phyloP scores from a whole-genome alignment of 2,888 invertebrate species.

The Pharmacophagus antenor region DNA sequence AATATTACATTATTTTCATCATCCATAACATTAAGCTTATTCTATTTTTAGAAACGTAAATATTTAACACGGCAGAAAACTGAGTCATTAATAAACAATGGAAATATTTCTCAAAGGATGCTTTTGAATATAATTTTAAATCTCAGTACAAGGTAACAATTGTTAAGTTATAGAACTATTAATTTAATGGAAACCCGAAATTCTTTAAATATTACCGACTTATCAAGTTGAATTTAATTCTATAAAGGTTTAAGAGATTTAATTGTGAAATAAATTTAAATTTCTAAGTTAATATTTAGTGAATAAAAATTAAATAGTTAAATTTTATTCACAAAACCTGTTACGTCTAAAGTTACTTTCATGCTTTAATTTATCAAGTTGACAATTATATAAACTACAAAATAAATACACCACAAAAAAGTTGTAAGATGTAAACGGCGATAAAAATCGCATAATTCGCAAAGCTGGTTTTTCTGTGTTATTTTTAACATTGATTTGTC shows the following conservation, averaged over 20 bases:
- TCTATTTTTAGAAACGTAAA: too few species aligned
- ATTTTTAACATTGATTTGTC: conserved; percentile 28
- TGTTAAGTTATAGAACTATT: too few species aligned
- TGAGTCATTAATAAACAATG: too few species aligned
- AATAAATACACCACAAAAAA: conserved; percentile 23
- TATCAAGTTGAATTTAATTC: too few species aligned
- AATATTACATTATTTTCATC: too few species aligned
- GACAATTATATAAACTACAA: conserved; percentile 15
- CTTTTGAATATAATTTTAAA: too few species aligned
- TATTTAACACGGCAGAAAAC: too few species aligned
- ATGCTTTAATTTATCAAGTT: conserved; percentile 5
- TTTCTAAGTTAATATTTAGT: not conserved
- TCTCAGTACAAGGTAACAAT: too few species aligned
- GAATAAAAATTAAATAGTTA: not conserved
- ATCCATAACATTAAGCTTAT: too few species aligned
- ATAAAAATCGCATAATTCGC: conserved; percentile 27
- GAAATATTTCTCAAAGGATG: too few species aligned
- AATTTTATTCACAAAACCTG: not conserved
- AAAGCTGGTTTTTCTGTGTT: conserved; percentile 18
- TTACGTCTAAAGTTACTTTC: conserved; percentile 8
- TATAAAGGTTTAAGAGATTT: not conserved
- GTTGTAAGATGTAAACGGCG: conserved; percentile 15
- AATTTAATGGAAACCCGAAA: too few species aligned
- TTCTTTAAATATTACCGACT: too few species aligned
- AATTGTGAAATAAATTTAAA: not conserved